Base-by-base conservation (phyloP, 1,140 invertebrate species). In the Drosophila sturtevanti region DNA sequence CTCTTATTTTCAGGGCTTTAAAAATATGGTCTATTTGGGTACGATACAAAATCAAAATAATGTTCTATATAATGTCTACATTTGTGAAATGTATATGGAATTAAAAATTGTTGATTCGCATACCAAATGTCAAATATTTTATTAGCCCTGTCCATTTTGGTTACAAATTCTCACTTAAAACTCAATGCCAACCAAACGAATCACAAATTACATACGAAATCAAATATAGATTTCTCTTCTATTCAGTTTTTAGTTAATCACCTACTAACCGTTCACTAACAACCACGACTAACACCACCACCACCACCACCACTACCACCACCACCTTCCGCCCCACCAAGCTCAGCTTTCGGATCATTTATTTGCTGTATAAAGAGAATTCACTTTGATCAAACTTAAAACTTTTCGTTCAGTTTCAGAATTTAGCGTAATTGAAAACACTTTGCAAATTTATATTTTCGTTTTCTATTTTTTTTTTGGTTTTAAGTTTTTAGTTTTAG, bases 331-430 rank as follows among this genome's bases (percentile, higher is more conserved):
- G 52, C 60, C 24, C 44, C 77, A 85, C 66, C 55, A 64, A 72
- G 65, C 75, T 68, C 84, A 70, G 64, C 62, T 70, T 79, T 69
- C 63, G 60, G 75, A 79, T 89, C 81, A 82, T 87, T 86, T 77
- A 89, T 89, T 87, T 86, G 84, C 82, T 89, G 82, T 86, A 89
- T 52, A 76, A 82, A 79, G 7, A 51, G 24, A 60, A 63, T 51
- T 84, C 63, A 77, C 67, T 35, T 56, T 11, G 27, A 69, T 41
- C 58, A 71, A 18, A 51, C 34, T 75, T 66, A 11, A 22, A 61
- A 37, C 6, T 21, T 51, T 71, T 65, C 51, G n/a, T 37, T 66
- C 51, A 79, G 69, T 73, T 48, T 79, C 21, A 44, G 58, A 58
- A 21, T 65, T 87, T 87, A 87, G 81, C 64, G 63, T 62, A 72